A percentile compares a stretch with the other conserved stretches of the same genome.
Evolutionary conservation across 1,140 invertebrate species (phyloP).

Genomic region (Drosophila sp.): DNA sequence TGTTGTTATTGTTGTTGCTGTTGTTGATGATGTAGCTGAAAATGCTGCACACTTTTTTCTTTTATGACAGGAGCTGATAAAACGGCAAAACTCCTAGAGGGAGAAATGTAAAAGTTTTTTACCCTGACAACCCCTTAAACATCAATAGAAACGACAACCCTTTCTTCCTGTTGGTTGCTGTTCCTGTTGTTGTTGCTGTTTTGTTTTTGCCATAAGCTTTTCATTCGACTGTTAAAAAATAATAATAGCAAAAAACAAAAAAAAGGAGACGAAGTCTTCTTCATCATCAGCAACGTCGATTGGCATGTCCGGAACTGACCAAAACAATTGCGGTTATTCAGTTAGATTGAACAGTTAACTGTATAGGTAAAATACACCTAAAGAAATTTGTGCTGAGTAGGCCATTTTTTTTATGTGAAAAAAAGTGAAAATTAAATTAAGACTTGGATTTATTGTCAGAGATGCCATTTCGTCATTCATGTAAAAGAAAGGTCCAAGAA

Average conservation of each 20-base stretch:
- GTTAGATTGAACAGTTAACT: not conserved
- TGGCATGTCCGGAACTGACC: slow-evolving; percentile 41
- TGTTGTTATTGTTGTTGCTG: slow-evolving; percentile 31
- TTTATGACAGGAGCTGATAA: slow-evolving; percentile 73
- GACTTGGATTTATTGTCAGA: too few relatives aligned
- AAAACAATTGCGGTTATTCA: slow-evolving; percentile 37
- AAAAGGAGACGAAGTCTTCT: not conserved
- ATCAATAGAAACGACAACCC: slow-evolving; percentile 44
- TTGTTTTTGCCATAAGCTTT: slow-evolving; percentile 55
- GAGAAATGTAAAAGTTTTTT: slow-evolving; percentile 67
- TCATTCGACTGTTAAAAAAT: slow-evolving; percentile 59
- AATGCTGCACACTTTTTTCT: slow-evolving; percentile 73
- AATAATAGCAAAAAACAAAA: not conserved
- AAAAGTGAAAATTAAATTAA: too few relatives aligned
- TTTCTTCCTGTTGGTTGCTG: slow-evolving; percentile 42
- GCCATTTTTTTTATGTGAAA: not conserved
- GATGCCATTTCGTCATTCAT: too few relatives aligned
- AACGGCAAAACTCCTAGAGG: slow-evolving; percentile 27
- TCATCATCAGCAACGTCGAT: slow-evolving; percentile 25
- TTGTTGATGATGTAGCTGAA: slow-evolving; percentile 60
- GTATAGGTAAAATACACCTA: slow-evolving; percentile 8
- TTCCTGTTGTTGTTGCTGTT: slow-evolving; percentile 41
- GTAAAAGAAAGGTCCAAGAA: too few relatives aligned
- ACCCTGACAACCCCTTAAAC: slow-evolving; percentile 45
- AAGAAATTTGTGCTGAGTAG: not conserved